phyloP scores from a whole-genome alignment of 2,888 invertebrate species.

The Tenthredo amoena region DNA sequence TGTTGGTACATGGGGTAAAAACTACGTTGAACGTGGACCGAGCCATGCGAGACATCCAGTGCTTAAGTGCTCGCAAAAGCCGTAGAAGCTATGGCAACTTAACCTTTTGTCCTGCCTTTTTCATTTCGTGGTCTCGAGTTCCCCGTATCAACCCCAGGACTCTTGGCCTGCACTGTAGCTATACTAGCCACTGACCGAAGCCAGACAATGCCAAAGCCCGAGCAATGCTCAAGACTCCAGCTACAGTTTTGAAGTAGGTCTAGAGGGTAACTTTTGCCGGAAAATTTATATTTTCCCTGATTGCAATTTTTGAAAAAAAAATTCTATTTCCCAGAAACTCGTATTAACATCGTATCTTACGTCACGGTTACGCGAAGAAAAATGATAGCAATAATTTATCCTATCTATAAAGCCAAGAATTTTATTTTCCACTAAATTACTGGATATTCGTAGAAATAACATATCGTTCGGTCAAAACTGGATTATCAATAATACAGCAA shows the following conservation, averaged over 20 bases:
- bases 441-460: too few species aligned
- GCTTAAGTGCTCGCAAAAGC: conserved; percentile 39
- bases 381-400: too few species aligned
- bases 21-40: not conserved
- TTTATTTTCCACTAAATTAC: too few species aligned
- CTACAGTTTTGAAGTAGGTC: not conserved
- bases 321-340: too few species aligned
- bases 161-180: not conserved
- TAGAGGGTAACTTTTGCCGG: not conserved
- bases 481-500: too few species aligned
- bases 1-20: not conserved
- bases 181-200: conserved; percentile 10
- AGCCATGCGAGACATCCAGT: conserved; percentile 33
- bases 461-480: too few species aligned
- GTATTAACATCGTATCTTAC: too few species aligned
- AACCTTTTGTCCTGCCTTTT: conserved; percentile 33
- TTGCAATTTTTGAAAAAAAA: not conserved
- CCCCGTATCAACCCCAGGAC: not conserved
- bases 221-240: not conserved
- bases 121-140: conserved; percentile 30
- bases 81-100: conserved; percentile 42
- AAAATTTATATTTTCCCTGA: too few species aligned
- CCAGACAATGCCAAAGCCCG: conserved; percentile 20
- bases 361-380: too few species aligned
- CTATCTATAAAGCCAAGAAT: too few species aligned